Evolutionary conservation across 2,113 vertebrate species (phyloP).

Genomic region (Isurus oxyrinchus): DNA sequence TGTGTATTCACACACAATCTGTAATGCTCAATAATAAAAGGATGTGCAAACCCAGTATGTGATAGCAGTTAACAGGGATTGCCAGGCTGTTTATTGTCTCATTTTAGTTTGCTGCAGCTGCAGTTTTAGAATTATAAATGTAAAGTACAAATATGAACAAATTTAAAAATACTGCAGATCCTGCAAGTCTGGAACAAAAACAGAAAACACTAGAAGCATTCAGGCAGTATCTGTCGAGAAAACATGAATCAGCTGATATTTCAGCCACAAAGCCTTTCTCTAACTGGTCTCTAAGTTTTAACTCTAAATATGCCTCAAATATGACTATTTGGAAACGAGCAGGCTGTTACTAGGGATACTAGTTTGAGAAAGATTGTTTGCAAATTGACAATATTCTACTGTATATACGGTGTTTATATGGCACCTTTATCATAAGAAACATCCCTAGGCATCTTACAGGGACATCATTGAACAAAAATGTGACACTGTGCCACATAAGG

Average conservation of each 20-base stretch:
- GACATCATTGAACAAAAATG: too few species aligned
- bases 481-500: too few species aligned
- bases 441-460: too few species aligned
- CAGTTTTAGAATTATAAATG: not conserved
- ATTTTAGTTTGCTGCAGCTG: not conserved
- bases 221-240: not conserved
- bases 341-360: too few species aligned
- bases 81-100: not conserved
- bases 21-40: too few species aligned
- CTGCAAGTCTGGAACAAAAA: not conserved
- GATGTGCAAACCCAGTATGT: not conserved
- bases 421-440: too few species aligned
- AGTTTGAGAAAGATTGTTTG: too few species aligned
- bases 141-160: not conserved
- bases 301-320: too few species aligned
- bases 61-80: not conserved
- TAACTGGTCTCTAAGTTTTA: not conserved
- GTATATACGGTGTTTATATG: too few species aligned
- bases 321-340: too few species aligned
- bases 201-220: not conserved
- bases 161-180: not conserved
- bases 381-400: too few species aligned
- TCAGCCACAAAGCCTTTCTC: not conserved
- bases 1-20: too few species aligned
- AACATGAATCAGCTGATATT: not conserved